These are phyloP conservation scores for Gobiocypris rarus DNA, from an alignment of 2,113 vertebrate species.

Conservation along the genomic window DNA sequence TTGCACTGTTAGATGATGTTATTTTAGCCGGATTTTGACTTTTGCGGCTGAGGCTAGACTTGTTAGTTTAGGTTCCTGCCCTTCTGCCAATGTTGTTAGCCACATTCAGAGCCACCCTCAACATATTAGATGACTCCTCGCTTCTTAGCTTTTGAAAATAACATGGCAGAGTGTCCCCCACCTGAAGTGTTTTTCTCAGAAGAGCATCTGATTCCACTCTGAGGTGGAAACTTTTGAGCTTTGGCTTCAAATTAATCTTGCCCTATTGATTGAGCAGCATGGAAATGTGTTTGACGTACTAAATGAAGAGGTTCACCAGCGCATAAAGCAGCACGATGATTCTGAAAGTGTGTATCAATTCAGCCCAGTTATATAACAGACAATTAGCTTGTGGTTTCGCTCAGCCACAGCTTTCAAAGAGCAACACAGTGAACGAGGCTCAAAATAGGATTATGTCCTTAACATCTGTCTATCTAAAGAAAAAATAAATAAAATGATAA, in stretches of 20 bases:
- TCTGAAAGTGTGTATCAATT: slow-evolving; percentile 40
- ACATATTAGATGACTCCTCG: not conserved
- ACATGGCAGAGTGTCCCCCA: not conserved
- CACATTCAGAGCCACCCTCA: not conserved
- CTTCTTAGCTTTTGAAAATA: slow-evolving; percentile 3
- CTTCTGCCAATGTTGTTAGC: slow-evolving; percentile 18
- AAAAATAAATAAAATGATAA: no score
- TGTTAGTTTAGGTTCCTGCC: not conserved
- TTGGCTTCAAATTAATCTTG: slow-evolving; percentile 10
- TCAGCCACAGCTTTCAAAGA: slow-evolving; percentile 40
- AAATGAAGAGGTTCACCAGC: slow-evolving; percentile 33
- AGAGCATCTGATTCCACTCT: slow-evolving; percentile 37
- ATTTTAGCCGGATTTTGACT: slow-evolving; percentile 38
- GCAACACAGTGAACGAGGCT: not conserved
- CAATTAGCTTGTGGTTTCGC: slow-evolving; percentile 37
- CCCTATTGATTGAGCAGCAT: slow-evolving; percentile 8
- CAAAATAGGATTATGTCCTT: not conserved
- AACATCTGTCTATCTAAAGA: not conserved
- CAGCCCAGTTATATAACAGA: slow-evolving; percentile 45
- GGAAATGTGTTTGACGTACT: slow-evolving; percentile 39
- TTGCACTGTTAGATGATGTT: slow-evolving; percentile 28
- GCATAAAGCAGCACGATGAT: slow-evolving; percentile 11
- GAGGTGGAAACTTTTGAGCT: slow-evolving; percentile 22
- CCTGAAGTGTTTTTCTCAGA: slow-evolving; percentile 8
- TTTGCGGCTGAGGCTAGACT: not conserved